Base-by-base conservation (phyloP, 2,797 vertebrate species). In the Acridotheres tristis region DNA sequence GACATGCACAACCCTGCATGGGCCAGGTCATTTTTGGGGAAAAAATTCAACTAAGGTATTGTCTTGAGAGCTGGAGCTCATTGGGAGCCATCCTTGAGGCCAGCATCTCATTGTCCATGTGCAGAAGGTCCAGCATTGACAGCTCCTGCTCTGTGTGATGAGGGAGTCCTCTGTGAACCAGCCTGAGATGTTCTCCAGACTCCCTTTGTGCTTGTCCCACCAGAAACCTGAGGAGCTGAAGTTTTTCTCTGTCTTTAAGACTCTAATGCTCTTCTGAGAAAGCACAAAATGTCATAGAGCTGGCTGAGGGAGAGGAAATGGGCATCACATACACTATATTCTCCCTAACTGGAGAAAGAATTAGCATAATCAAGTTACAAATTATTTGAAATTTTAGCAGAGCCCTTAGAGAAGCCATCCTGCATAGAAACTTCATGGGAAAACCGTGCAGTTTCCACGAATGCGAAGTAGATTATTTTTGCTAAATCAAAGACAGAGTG, bases 401-500 rank as follows among this genome's bases (percentile, higher is more conserved):
- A 78, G 8, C 30, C 27, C 36, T 66, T 53, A 34, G 18, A 78
- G 51, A 78, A 85, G 47, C 66, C 69, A 79, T 9, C 10, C 32
- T 67, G n/a, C 19, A 25, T 7, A 73, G 50, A 76, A 76, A 45
- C 17, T 84, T 79, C 59, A 85, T 71, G 77, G 74, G 58, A 90
- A 92, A 93, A 50, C 11, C 38, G 40, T 88, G 30, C 51, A 50
- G 54, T 43, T 38, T 65, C 50, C 57, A 61, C 5, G 18, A 92
- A 88, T 40, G 54, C 1, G n/a, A 89, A 85, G 53, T 17, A 84
- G 80, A 66, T 73, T 69, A 81, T 69, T 95, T 85, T 71, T 84
- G 47, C 22, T 94, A 91, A 94, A 86, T 91, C 76, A 72, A 74
- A 93, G 85, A 73, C 62, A 69, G 79, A 88, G 66, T 62, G 47